Evolutionary conservation across 2,888 invertebrate species (phyloP).

Genomic region (Orthosia incerta): DNA sequence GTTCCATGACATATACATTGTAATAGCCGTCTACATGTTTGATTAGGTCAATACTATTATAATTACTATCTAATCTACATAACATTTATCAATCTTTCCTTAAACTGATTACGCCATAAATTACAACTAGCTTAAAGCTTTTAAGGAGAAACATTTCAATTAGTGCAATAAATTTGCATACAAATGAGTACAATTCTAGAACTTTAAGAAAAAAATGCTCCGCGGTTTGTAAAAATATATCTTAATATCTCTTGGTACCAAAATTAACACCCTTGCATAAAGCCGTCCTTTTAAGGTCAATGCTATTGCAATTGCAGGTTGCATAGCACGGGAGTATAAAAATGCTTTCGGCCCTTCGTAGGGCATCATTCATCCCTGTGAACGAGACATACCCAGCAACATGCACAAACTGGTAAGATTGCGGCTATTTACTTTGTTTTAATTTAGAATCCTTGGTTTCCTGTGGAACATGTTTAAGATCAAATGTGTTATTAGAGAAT

Average conservation of each 20-base stretch:
- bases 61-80: neutral
- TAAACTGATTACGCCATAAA: conserved; percentile 21
- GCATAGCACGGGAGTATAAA: conserved; percentile 71
- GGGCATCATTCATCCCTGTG: conserved; percentile 77
- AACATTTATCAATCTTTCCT: neutral
- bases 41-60: conserved; percentile 10
- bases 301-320: conserved; percentile 66
- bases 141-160: conserved; percentile 14
- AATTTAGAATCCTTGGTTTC: neutral
- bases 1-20: neutral
- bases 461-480: neutral
- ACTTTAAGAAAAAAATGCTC: conserved; percentile 25
- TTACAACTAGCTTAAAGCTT: conserved; percentile 22
- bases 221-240: conserved; percentile 6
- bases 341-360: conserved; percentile 66
- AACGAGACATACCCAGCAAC: conserved; percentile 68
- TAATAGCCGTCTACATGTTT: neutral
- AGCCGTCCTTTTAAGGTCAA: conserved; percentile 72
- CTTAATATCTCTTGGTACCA: conserved; percentile 29
- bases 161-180: conserved; percentile 13
- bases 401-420: conserved; percentile 79
- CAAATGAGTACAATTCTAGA: conserved; percentile 10
- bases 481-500: conserved; percentile 3
- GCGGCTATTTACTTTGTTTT: conserved; percentile 11
- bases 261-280: conserved; percentile 58